Conservation (phyloP, 2,888 invertebrate genomes). For the Zootermopsis nevadensis region DNA sequence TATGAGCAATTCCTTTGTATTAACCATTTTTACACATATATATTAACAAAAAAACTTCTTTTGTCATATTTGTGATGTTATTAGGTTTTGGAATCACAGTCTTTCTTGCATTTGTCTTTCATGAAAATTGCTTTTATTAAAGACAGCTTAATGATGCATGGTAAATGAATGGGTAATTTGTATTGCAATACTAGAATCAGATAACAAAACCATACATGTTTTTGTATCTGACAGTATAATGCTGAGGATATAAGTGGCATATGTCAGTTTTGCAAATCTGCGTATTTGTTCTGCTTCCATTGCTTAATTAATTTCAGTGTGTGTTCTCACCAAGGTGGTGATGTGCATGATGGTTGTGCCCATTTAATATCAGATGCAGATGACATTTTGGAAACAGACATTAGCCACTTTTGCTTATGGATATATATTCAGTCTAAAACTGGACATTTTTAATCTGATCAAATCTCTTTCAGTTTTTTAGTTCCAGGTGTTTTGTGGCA, state of each 20-base stretch:
- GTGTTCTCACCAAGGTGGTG: not conserved
- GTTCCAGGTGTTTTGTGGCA: conserved; percentile 20
- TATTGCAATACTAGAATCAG: not conserved
- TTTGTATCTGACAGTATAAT: not conserved
- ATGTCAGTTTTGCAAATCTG: conserved; percentile 2
- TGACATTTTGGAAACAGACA: not conserved
- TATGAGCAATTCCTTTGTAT: not conserved
- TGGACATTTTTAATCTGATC: conserved; percentile 14
- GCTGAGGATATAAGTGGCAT: not conserved
- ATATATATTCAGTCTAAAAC: not conserved
- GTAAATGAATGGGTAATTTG: not conserved
- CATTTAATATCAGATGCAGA: not conserved
- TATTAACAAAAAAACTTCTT: not conserved
- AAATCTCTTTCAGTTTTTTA: conserved; percentile 40
- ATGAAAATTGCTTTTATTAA: not conserved
- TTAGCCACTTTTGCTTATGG: conserved; percentile 29
- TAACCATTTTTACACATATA: not conserved
- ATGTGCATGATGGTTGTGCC: conserved; percentile 1
- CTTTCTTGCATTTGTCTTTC: not conserved
- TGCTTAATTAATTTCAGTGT: not conserved
- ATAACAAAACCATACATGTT: not conserved
- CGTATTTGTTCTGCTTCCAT: not conserved
- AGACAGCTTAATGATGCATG: not conserved
- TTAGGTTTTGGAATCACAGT: not conserved
- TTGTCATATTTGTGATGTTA: not conserved